Base-by-base conservation (phyloP, 2,113 vertebrate species). In the Paramormyrops kingsleyae region DNA sequence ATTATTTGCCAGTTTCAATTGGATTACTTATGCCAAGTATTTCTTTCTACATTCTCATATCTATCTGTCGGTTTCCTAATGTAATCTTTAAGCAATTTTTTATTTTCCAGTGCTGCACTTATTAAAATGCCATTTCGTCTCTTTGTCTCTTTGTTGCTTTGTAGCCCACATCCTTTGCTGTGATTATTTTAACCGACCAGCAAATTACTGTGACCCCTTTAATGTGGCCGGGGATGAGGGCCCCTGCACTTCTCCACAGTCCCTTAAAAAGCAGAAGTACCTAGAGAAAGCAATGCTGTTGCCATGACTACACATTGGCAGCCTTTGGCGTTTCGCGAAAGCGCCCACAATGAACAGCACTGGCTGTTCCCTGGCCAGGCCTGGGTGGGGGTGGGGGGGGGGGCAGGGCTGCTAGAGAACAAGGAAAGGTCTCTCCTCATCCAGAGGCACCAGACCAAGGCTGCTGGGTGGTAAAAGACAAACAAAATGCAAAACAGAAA, bases 261-360 rank as follows among this genome's bases (percentile, higher is more conserved):
- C 94, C 95, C 95, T 93, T 95, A 94, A 94, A 90, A 95, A 94
- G 88, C 93, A 92, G 96, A 95, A 95, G 96, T 96, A 95, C 94
- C 95, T 97, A 95, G 96, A 95, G 95, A 97, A 97, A 97, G 95
- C 97, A 96, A 96, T 96, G 95, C 96, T 93, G 97, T 98, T 97
- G 93, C 97, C 96, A 96, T 96, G 95, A 96, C 95, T 97, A 98
- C 97, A 95, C 93, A 94, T 96, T 97, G 96, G 97, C 97, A 97
- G 96, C 97, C 97, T 97, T 96, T 94, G 97, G 94, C 88, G 95
- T 96, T 93, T 94, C 92, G 91, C 92, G 91, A 92, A 91, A 93
- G 92, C 92, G 90, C 90, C 91, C 91, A 90, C 89, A 92, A 90
- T 92, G 91, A 94, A 93, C 94, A 97, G 96, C 95, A 93, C 96